These are phyloP conservation scores for Listronotus oregonensis DNA, from an alignment of 1,140 invertebrate species.

Conservation along the genomic window DNA sequence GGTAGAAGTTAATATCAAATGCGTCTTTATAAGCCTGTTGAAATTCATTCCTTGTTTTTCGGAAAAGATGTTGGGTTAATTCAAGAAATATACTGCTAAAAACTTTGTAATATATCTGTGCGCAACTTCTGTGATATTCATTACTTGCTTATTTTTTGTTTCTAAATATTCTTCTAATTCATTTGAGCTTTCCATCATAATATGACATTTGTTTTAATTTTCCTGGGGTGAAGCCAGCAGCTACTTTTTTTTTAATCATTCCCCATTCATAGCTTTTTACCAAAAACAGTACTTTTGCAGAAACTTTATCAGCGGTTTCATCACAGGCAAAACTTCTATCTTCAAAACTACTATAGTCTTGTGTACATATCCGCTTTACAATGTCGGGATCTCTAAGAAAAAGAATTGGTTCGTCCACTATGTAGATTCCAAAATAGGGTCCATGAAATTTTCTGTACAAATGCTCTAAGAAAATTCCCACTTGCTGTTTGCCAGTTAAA, in stretches of 20 bases:
- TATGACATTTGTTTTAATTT: conserved; percentile 43
- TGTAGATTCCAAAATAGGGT: conserved; percentile 55
- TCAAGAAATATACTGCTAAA: too few species aligned
- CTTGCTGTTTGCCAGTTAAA: conserved; percentile 49
- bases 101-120: conserved; percentile 27
- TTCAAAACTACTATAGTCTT: conserved; percentile 59
- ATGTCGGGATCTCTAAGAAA: conserved; percentile 58
- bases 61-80: too few species aligned
- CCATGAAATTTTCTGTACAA: conserved; percentile 49
- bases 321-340: conserved; percentile 50
- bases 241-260: conserved; percentile 40
- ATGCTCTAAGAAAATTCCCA: conserved; percentile 39
- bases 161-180: conserved; percentile 38
- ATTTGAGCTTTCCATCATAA: conserved; percentile 38
- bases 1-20: too few species aligned
- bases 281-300: conserved; percentile 44
- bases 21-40: too few species aligned
- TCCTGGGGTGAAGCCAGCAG: conserved; percentile 43
- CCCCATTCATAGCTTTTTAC: conserved; percentile 45
- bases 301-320: conserved; percentile 51
- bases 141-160: conserved; percentile 18
- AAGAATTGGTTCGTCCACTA: conserved; percentile 54
- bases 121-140: conserved; percentile 43
- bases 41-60: too few species aligned
- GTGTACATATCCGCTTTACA: conserved; percentile 58